phyloP scores from a whole-genome alignment of 1,140 invertebrate genomes.

The Cyclina sinensis region DNA sequence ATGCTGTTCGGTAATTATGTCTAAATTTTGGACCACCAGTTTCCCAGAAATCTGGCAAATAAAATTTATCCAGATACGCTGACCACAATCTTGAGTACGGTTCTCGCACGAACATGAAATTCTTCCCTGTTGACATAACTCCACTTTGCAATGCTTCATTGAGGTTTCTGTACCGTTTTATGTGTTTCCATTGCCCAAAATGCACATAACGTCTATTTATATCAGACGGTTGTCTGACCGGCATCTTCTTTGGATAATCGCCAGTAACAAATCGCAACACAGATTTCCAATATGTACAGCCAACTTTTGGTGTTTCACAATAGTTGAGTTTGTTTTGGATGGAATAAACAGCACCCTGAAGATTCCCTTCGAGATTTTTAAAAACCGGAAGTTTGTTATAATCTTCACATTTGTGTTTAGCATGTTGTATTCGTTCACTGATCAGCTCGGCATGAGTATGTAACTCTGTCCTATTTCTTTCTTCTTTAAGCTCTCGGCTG shows the following conservation, averaged over 20 bases:
- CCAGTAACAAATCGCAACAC: constrained; percentile 27
- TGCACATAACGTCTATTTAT: constrained; percentile 31
- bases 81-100: constrained; percentile 73
- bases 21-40: neutral
- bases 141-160: neutral
- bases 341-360: neutral
- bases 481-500: neutral
- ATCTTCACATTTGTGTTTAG: neutral
- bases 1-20: neutral
- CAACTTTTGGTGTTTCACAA: constrained; percentile 49
- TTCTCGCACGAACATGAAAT: constrained; percentile 70
- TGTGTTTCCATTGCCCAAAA: neutral
- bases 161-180: neutral
- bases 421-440: neutral
- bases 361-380: neutral
- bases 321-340: constrained; percentile 12
- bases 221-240: constrained; percentile 2
- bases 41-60: constrained; percentile 63
- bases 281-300: constrained; percentile 58
- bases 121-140: neutral
- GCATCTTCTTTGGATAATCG: neutral
- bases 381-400: neutral
- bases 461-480: neutral
- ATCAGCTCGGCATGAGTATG: neutral
- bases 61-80: constrained; percentile 72